These are phyloP conservation scores for Acanthiza pusilla DNA, from an alignment of 2,797 vertebrate genomes.

Conservation along the genomic window DNA sequence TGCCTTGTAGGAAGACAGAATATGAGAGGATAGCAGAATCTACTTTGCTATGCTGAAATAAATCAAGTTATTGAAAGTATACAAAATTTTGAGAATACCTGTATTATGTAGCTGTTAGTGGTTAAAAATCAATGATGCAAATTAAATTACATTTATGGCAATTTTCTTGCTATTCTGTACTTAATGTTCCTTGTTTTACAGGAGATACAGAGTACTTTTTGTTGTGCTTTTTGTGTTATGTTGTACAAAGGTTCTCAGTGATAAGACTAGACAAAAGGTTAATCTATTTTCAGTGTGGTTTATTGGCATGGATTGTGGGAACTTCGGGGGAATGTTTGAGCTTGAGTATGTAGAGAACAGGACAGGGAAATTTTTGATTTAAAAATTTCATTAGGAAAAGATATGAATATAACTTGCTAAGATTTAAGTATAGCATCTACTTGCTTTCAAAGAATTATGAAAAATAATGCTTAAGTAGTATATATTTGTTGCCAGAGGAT, in stretches of 20 bases:
- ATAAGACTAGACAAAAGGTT: constrained; percentile 65
- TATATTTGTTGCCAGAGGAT: background rate
- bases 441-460: background rate
- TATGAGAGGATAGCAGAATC: background rate
- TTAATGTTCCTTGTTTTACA: background rate
- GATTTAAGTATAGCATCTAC: background rate
- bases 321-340: background rate
- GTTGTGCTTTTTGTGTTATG: background rate
- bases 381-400: background rate
- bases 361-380: background rate
- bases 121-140: background rate
- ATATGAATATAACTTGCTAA: background rate
- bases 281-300: constrained; percentile 60
- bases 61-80: background rate
- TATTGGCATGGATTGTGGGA: constrained; percentile 55
- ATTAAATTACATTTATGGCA: background rate
- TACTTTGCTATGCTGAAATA: background rate
- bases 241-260: constrained; percentile 32
- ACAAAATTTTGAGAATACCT: background rate
- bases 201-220: background rate
- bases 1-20: background rate
- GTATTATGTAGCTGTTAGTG: background rate
- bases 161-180: background rate
- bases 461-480: background rate
- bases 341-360: background rate